Percentiles rank a stretch among this genome's conserved stretches.
Conservation (phyloP, 2,797 vertebrate genomes). For the Petrocephalus sullivani region DNA sequence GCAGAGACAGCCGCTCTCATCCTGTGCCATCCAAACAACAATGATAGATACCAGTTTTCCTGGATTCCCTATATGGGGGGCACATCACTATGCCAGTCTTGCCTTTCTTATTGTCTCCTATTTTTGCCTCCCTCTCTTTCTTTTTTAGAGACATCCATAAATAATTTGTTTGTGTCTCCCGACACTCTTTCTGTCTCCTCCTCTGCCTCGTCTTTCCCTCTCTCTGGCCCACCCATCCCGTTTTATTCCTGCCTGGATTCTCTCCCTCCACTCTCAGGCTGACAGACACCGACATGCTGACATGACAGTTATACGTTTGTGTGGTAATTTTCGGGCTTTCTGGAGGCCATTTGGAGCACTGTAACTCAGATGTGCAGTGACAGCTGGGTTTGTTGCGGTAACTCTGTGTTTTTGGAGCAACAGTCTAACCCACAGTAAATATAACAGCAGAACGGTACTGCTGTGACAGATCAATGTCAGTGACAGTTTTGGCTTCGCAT, state of each 20-base stretch:
- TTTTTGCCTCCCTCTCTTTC: neutral
- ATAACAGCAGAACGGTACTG: neutral
- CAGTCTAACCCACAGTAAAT: neutral
- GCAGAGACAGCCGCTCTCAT: neutral
- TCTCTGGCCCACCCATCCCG: constrained; percentile 17
- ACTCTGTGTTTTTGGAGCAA: constrained; percentile 12
- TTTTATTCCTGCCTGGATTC: constrained; percentile 21
- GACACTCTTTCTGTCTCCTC: constrained; percentile 17
- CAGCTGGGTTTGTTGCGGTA: constrained; percentile 46
- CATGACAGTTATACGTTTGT: constrained; percentile 55
- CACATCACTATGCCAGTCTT: neutral
- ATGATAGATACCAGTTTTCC: neutral
- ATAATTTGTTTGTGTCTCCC: constrained; percentile 1
- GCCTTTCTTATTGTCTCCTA: neutral
- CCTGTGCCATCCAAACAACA: neutral
- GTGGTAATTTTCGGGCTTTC: constrained; percentile 50
- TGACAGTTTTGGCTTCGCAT: neutral
- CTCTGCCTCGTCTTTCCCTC: constrained; percentile 20
- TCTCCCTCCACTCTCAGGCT: constrained; percentile 39
- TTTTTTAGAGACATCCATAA: constrained; percentile 14
- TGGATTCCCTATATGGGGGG: neutral
- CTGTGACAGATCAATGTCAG: neutral
- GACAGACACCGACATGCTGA: constrained; percentile 59
- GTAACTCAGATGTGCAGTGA: constrained; percentile 25
- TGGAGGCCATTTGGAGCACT: constrained; percentile 51